Base-by-base conservation (phyloP, 2,113 vertebrate species). In the Hypomesus transpacificus region DNA sequence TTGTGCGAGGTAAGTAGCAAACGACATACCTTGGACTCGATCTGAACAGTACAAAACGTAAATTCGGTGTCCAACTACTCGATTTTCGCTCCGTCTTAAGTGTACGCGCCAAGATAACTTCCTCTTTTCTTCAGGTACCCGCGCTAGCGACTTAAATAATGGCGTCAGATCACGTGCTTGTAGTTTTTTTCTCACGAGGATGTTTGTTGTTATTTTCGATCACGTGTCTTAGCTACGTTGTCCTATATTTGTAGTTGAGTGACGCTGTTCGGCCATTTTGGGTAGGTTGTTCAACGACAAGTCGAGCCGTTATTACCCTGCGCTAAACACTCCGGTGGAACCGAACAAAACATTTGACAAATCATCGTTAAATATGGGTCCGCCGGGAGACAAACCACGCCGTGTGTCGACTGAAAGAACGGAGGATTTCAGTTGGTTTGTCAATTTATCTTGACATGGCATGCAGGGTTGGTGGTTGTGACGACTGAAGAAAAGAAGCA, bases 381-480 rank as follows among this genome's bases (percentile, higher is more conserved):
- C 91, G 67, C 91, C 94, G 91, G 94, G 95, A 91, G 93, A 92
- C 92, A 95, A 92, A 91, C 88, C 86, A 86, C 89, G 90, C 89
- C 86, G 88, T 86, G 92, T 89, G 81, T 94, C 92, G 87, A 87
- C 85, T 88, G 87, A 92, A 86, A 95, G 94, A 91, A 93, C 95
- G 95, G 95, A 91, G 89, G 90, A 94, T 89, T 93, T 92, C 86
- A 92, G 89, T 90, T 94, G 95, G 93, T 91, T 94, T 89, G 94
- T 96, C 91, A 93, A 93, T 91, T 96, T 97, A 92, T 98, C 96
- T 99, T 99, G 97, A 99, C 97, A 99, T 99, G 97, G 96, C 95
- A 94, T 93, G 87, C 84, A 79, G 87, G 89, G 89, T 83, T 82
- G 85, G 84, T 77, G 87, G 85, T 85, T 89, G 89, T 91, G 90